These are phyloP conservation scores for Cyrtorhinus lividipennis DNA, from an alignment of 1,140 invertebrate genomes.

Conservation along the genomic window DNA sequence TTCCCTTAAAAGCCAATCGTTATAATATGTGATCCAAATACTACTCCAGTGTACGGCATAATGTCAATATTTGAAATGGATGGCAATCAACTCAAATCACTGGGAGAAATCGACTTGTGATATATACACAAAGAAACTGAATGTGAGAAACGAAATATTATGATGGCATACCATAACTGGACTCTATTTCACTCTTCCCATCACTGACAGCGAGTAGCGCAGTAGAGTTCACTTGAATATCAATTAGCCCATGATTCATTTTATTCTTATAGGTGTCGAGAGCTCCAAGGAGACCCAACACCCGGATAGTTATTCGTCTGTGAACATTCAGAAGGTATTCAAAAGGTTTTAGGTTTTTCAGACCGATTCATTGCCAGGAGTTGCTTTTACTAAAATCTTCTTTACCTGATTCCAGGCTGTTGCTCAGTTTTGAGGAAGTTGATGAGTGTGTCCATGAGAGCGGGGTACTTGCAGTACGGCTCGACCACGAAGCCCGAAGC, in stretches of 20 bases:
- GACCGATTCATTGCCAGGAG: no score
- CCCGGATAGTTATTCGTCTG: conserved; percentile 78
- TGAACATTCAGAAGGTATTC: no score
- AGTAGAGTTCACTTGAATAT: conserved; percentile 55
- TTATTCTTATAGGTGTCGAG: conserved; percentile 98
- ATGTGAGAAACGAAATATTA: no score
- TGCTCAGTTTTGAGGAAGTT: conserved; percentile 95
- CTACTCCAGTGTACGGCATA: no score
- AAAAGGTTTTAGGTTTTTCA: no score
- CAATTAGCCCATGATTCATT: conserved; percentile 81
- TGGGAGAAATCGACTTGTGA: no score
- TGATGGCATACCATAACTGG: conserved; percentile 47
- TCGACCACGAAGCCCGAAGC: conserved; percentile 83
- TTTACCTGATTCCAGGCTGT: conserved; percentile 49
- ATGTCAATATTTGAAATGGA: no score
- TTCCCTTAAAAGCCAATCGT: no score
- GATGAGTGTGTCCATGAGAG: conserved; percentile 80
- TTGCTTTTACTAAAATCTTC: no score
- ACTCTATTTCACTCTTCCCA: conserved; percentile 44
- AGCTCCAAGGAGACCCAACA: conserved; percentile 85
- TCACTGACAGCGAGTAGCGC: conserved; percentile 62
- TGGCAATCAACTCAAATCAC: no score
- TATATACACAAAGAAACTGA: no score
- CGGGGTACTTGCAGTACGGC: conserved; percentile 89
- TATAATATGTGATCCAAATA: no score